These are phyloP conservation scores for Enteromius treurensis DNA, from an alignment of 2,797 vertebrate genomes.

Conservation along the genomic window DNA sequence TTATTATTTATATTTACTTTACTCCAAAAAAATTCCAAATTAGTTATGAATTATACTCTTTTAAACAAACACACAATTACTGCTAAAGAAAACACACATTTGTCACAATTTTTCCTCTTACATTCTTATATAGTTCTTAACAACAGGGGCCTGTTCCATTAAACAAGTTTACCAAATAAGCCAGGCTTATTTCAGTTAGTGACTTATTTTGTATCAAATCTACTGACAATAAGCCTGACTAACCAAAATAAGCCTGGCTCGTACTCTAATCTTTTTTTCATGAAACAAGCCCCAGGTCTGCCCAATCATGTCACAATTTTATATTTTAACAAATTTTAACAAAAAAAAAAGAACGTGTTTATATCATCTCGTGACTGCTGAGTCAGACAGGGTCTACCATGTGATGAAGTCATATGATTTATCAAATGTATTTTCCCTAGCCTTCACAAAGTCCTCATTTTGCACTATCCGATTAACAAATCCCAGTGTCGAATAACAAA, in stretches of 20 bases:
- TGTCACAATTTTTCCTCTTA: background rate
- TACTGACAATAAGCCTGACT: too few relatives aligned
- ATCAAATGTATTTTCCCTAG: background rate
- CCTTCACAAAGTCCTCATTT: background rate
- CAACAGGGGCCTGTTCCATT: too few relatives aligned
- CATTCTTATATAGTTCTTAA: background rate
- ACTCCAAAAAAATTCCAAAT: background rate
- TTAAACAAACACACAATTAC: too few relatives aligned
- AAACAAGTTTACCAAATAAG: too few relatives aligned
- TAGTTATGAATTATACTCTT: background rate
- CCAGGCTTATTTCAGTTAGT: too few relatives aligned
- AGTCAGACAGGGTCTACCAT: slow-evolving; percentile 23
- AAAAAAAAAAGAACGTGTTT: background rate
- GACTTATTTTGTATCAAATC: too few relatives aligned
- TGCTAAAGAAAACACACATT: too few relatives aligned
- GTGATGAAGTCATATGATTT: slow-evolving; percentile 42
- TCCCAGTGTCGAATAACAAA: background rate
- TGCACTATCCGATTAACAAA: background rate
- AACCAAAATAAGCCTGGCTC: too few relatives aligned
- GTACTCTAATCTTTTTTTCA: too few relatives aligned
- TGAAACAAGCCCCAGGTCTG: too few relatives aligned
- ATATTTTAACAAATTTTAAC: background rate
- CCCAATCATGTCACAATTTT: background rate
- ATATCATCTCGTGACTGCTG: slow-evolving; percentile 35
- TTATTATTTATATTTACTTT: background rate